Percentiles rank a stretch among this genome's conserved stretches.
These are phyloP conservation scores for Prunella himalayana DNA, from an alignment of 2,113 vertebrate species.

Conservation along the genomic window DNA sequence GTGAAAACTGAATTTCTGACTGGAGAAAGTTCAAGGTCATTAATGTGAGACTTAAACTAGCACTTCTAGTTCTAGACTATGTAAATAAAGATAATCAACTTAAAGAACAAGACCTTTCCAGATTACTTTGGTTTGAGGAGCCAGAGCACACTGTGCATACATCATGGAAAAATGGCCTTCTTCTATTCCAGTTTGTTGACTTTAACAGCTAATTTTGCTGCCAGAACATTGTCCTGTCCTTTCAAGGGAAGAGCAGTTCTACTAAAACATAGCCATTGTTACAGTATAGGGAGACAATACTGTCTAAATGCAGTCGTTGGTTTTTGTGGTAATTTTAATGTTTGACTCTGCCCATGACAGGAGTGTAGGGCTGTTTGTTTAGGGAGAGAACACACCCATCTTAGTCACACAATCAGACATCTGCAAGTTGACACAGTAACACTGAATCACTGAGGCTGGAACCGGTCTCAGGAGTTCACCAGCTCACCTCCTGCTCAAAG, in stretches of 20 bases:
- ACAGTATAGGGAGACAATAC: background rate
- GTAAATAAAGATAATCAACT: background rate
- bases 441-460: background rate
- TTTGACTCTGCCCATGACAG: background rate
- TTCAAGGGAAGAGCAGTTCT: background rate
- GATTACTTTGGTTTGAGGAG: background rate
- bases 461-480: background rate
- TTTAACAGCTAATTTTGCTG: background rate
- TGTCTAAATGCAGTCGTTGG: background rate
- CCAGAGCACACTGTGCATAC: background rate
- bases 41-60: background rate
- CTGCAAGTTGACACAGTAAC: background rate
- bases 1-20: background rate
- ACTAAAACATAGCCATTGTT: background rate
- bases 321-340: background rate
- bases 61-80: background rate
- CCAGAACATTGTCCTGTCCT: background rate
- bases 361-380: accelerated
- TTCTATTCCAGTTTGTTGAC: background rate
- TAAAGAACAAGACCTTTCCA: background rate
- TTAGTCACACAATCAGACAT: background rate
- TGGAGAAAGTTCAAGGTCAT: background rate
- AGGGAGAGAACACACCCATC: background rate
- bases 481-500: background rate
- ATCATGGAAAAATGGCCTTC: background rate